phyloP scores from a whole-genome alignment of 2,888 invertebrate species.

The Gasteruption jaculator region DNA sequence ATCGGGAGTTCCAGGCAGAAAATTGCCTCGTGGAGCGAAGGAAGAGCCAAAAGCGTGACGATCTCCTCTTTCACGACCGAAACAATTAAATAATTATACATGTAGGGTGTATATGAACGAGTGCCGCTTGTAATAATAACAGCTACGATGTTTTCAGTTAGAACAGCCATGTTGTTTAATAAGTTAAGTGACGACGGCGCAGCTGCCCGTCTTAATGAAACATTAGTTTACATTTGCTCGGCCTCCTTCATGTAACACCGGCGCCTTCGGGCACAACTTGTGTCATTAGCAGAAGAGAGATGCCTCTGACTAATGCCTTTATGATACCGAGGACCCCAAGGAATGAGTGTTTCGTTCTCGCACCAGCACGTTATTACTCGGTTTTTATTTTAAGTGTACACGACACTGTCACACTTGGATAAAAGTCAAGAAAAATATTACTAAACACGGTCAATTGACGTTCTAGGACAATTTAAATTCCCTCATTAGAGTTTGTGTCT shows the following conservation, averaged over 20 bases:
- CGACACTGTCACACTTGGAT: slow-evolving; percentile 22
- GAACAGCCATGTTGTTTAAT: slow-evolving; percentile 46
- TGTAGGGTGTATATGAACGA: slow-evolving; percentile 20
- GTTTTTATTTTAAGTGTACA: slow-evolving; percentile 21
- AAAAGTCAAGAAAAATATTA: slow-evolving; percentile 23
- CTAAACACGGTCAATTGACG: slow-evolving; percentile 29
- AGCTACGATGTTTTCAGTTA: slow-evolving; percentile 20
- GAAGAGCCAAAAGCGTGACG: slow-evolving; percentile 19
- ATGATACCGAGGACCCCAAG: too few relatives aligned
- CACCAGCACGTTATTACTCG: too few relatives aligned
- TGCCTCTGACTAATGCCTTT: too few relatives aligned
- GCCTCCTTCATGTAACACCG: slow-evolving; percentile 26
- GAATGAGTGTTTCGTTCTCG: too few relatives aligned
- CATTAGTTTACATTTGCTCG: slow-evolving; percentile 45
- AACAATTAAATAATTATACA: slow-evolving; percentile 39
- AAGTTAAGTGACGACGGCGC: slow-evolving; percentile 50
- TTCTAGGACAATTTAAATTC: slow-evolving; percentile 25
- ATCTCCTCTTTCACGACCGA: slow-evolving; percentile 22
- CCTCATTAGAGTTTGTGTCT: too few relatives aligned
- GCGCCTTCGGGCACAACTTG: slow-evolving; percentile 19
- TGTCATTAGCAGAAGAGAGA: too few relatives aligned
- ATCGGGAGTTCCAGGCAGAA: too few relatives aligned
- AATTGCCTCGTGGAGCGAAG: slow-evolving; percentile 13
- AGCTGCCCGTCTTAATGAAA: slow-evolving; percentile 50
- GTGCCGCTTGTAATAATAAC: slow-evolving; percentile 22